These are phyloP conservation scores for Crenichthys baileyi DNA, from an alignment of 2,797 vertebrate species.

Conservation along the genomic window DNA sequence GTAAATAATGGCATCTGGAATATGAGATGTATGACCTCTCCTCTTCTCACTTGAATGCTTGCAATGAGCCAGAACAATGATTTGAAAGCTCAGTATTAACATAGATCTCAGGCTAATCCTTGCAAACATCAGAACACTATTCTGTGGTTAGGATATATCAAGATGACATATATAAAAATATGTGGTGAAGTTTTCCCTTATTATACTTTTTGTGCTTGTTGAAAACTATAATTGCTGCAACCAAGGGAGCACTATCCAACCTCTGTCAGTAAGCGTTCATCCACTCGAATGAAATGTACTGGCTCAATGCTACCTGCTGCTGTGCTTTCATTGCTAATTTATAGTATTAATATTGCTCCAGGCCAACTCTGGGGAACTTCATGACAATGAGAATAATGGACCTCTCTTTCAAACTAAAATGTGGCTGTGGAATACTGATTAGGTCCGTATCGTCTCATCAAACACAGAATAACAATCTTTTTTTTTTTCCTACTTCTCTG, in stretches of 20 bases:
- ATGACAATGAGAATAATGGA: constrained; percentile 67
- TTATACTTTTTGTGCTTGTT: constrained; percentile 55
- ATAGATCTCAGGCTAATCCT: constrained; percentile 60
- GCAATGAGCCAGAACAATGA: constrained; percentile 26
- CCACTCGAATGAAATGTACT: constrained; percentile 59
- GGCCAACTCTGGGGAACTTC: constrained; percentile 64
- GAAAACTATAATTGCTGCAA: constrained; percentile 67
- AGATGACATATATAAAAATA: constrained; percentile 51
- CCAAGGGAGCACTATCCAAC: constrained; percentile 65
- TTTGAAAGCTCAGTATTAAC: constrained; percentile 58
- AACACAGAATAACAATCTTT: constrained; percentile 44
- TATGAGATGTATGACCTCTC: constrained; percentile 13
- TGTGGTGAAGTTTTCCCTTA: constrained; percentile 43
- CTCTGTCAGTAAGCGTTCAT: constrained; percentile 69
- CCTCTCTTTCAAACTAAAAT: constrained; percentile 56
- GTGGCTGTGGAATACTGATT: constrained; percentile 65
- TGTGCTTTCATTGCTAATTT: constrained; percentile 70
- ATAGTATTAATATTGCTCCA: constrained; percentile 66
- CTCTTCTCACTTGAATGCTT: constrained; percentile 33
- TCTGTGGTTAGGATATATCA: constrained; percentile 37
- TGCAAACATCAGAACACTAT: constrained; percentile 17
- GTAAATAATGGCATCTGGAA: not conserved
- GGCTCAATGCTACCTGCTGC: constrained; percentile 60
- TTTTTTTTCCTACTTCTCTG: not conserved
- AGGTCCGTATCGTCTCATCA: constrained; percentile 39